These are phyloP conservation scores for Zaprionus nigranus DNA, from an alignment of 1,140 invertebrate species.

Conservation along the genomic window DNA sequence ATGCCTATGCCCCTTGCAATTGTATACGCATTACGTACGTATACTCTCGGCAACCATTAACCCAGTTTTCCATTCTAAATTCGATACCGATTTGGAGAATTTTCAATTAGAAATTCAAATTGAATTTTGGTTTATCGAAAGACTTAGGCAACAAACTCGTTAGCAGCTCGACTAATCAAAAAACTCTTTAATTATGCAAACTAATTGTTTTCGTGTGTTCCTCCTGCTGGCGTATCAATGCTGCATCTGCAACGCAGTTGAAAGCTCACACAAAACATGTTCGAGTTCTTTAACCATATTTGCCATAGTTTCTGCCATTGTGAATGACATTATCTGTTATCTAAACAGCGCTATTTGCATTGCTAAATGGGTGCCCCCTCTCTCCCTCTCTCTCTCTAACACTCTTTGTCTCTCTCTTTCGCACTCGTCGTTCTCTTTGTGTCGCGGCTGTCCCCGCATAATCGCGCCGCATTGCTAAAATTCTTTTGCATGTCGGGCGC, in stretches of 20 bases:
- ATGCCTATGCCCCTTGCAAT: neutral
- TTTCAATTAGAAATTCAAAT: constrained; percentile 24
- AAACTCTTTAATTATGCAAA: constrained; percentile 40
- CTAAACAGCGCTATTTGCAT: constrained; percentile 78
- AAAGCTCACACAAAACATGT: constrained; percentile 55
- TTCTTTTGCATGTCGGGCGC: constrained; percentile 76
- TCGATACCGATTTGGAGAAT: constrained; percentile 11
- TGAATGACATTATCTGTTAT: constrained; percentile 79
- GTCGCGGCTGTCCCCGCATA: constrained; percentile 40
- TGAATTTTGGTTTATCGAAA: constrained; percentile 22
- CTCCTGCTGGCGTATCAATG: constrained; percentile 47
- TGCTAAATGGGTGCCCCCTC: constrained; percentile 65
- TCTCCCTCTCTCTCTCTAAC: neutral
- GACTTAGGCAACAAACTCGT: constrained; percentile 54
- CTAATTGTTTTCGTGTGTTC: constrained; percentile 49
- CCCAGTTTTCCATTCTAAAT: constrained; percentile 11
- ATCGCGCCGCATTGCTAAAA: constrained; percentile 65
- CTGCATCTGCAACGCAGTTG: constrained; percentile 48
- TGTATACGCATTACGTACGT: constrained; percentile 4
- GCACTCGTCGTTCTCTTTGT: constrained; percentile 3
- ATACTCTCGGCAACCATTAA: constrained; percentile 8
- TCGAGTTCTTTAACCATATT: constrained; percentile 62
- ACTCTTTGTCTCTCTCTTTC: too few species aligned
- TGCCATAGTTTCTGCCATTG: constrained; percentile 65
- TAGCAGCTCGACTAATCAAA: constrained; percentile 20